Evolutionary conservation across 2,888 invertebrate species (phyloP).

Genomic region (Sepioteuthis lessoniana): DNA sequence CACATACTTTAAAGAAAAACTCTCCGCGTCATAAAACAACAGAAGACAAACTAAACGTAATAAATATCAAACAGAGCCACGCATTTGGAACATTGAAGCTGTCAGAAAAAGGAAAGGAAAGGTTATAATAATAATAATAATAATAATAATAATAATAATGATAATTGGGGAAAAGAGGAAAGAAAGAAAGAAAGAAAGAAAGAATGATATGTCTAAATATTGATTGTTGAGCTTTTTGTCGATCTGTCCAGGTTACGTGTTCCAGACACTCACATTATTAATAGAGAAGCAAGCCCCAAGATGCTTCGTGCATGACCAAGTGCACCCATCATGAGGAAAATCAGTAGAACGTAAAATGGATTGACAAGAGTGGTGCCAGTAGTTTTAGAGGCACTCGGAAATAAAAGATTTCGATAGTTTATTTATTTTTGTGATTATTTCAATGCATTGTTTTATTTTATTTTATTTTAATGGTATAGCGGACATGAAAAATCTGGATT

Average conservation of each 20-base stretch:
- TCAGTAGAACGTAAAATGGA: no score
- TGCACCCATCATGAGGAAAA: not conserved
- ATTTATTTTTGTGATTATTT: no score
- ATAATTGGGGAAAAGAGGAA: not conserved
- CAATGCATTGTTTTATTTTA: no score
- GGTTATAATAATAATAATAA: no score
- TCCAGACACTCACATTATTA: not conserved
- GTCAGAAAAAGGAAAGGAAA: not conserved
- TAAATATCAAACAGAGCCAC: not conserved
- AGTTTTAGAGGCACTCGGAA: no score
- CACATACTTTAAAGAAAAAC: not conserved
- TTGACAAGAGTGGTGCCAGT: no score
- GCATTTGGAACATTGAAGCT: not conserved
- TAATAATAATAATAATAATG: not conserved
- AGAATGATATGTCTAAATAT: not conserved
- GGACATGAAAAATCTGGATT: no score
- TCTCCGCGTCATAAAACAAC: not conserved
- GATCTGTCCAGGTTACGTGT: not conserved
- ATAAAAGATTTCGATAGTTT: no score
- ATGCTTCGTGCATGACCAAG: not conserved
- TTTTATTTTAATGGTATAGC: no score
- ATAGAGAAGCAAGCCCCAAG: not conserved
- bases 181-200: not conserved
- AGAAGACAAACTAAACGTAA: not conserved
- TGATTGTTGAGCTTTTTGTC: not conserved